Evolutionary conservation across 35 echinoderm and acorn worm species (phyloP), one percentile per base, ranked within the genome.

Genomic region (Apostichopus japonicus): DNA sequence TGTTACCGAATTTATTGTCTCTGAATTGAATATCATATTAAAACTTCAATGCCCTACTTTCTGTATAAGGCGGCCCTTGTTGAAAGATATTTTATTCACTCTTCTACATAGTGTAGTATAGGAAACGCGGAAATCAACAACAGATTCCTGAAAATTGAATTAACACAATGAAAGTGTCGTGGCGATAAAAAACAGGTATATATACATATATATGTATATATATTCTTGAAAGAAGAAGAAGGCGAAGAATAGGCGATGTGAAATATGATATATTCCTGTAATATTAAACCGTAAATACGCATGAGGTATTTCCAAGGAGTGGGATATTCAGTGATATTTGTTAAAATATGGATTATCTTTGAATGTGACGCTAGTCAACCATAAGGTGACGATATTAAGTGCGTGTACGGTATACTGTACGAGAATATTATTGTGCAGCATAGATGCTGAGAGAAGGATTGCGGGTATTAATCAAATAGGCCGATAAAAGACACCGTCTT

Each of bases 81-180:
- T 67, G 63, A 67, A 19, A 67, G 63, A 19, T 15, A 67, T 11
- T 67, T 67, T 19, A 67, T 67, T 15, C 19, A 67, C 63, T 67
- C 11, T 67, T 19, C 19, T 67, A 15, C 11, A 67, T 67, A 67
- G 63, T 9, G 33, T 44, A 44, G 33, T 44, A 44, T 44, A 44
- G 33, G 33, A 44, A 44, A 15, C 63, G 6, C 63, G 33, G 63
- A 67, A 67, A 67, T 67, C 63, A 67, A 67, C 63, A 67, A 67
- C 63, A 67, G 63, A 67, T 67, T 67, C 11, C 0, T 11, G 63
- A 67, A 67, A 67, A 67, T 67, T 67, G 19, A 67, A 67, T 67
- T 67, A 67, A 67, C 63, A 67, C 63, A 67, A 67, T 67, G 63
- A 67, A 67, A 67, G 63, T 67, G 63, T 67, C 63, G 63, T 67